phyloP scores from a whole-genome alignment of 2,888 invertebrate species.

The Cerceris rybyensis region DNA sequence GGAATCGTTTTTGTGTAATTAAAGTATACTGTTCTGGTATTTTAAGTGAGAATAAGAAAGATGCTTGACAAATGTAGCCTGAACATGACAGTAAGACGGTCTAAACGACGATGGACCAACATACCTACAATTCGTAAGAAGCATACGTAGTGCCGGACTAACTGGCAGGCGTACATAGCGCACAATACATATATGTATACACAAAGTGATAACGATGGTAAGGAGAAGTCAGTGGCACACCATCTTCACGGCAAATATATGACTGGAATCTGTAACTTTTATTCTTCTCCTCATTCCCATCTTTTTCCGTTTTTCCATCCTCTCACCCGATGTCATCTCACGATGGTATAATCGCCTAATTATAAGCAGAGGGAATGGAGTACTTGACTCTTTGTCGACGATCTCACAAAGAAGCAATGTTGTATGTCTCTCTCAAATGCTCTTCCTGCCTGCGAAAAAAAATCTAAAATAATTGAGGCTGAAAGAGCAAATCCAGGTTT shows the following conservation, averaged over 20 bases:
- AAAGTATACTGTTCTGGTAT: too few relatives aligned
- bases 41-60: slow-evolving; percentile 1
- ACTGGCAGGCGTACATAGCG: slow-evolving; percentile 6
- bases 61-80: slow-evolving; percentile 33
- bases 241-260: slow-evolving; percentile 70
- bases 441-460: too few relatives aligned
- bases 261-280: slow-evolving; percentile 73
- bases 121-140: slow-evolving; percentile 37
- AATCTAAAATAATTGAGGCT: too few relatives aligned
- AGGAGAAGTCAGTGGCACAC: slow-evolving; percentile 71
- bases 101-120: slow-evolving; percentile 27
- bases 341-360: background rate
- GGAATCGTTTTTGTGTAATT: too few relatives aligned
- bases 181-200: slow-evolving; percentile 14
- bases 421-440: too few relatives aligned
- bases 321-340: background rate
- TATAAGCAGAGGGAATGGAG: background rate
- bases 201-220: slow-evolving; percentile 56
- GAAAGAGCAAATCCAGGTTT: too few relatives aligned
- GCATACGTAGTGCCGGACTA: slow-evolving; percentile 30
- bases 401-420: too few relatives aligned
- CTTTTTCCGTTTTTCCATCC: slow-evolving; percentile 1
- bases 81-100: slow-evolving; percentile 56
- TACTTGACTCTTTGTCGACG: too few relatives aligned
- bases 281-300: slow-evolving; percentile 50